These are phyloP conservation scores for Pseudorectes ferrugineus DNA, from an alignment of 2,113 vertebrate genomes.

Conservation along the genomic window DNA sequence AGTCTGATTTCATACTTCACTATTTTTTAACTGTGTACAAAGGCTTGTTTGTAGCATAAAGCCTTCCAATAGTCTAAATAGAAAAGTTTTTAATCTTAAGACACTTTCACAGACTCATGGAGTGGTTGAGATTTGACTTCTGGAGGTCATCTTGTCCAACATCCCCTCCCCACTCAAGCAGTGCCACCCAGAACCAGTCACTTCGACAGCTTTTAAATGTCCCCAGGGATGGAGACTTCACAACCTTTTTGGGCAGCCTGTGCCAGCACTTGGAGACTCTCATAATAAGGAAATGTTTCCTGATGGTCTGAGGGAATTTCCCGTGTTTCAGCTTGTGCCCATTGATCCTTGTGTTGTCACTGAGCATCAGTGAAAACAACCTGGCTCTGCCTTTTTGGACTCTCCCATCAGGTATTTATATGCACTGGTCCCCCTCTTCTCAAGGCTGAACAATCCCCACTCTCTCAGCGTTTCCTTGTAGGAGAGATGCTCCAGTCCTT, in stretches of 20 bases:
- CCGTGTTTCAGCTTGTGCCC: neutral
- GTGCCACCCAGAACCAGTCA: neutral
- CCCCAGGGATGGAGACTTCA: neutral
- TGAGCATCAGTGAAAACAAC: neutral
- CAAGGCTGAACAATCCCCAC: neutral
- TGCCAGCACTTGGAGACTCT: neutral
- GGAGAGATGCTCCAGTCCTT: neutral
- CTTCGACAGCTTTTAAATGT: neutral
- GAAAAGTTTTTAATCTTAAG: neutral
- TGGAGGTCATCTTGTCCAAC: neutral
- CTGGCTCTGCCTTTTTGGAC: neutral
- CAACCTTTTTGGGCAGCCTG: neutral
- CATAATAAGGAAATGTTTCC: neutral
- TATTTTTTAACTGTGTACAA: neutral
- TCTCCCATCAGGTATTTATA: neutral
- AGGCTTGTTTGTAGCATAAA: neutral
- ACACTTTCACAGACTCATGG: neutral
- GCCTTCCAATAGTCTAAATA: neutral
- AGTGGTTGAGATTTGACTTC: neutral
- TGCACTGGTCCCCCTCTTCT: neutral
- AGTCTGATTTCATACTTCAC: neutral
- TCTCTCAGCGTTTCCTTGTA: neutral
- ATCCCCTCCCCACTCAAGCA: neutral
- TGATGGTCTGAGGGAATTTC: neutral
- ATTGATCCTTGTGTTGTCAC: neutral